phyloP scores from a whole-genome alignment of 1,140 invertebrate species.

The Ips typographus region DNA sequence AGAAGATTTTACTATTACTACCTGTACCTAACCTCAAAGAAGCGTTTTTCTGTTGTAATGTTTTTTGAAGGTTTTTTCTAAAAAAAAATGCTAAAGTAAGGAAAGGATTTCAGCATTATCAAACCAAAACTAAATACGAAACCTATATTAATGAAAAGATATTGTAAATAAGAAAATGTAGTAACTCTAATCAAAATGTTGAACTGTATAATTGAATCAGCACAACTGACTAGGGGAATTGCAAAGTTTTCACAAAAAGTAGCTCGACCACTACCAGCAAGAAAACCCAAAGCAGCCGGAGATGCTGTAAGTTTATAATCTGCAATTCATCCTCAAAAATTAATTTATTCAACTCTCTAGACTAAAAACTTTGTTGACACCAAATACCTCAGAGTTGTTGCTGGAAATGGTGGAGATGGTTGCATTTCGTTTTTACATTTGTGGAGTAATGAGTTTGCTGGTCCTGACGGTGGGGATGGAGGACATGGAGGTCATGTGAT shows the following conservation, averaged over 20 bases:
- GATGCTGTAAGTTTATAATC: slow-evolving; percentile 12
- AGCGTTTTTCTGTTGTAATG: too few relatives aligned
- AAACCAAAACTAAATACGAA: too few relatives aligned
- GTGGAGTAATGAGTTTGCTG: slow-evolving; percentile 81
- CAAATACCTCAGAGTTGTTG: slow-evolving; percentile 64
- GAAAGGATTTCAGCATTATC: too few relatives aligned
- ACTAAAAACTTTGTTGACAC: slow-evolving; percentile 69
- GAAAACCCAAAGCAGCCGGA: slow-evolving; percentile 54
- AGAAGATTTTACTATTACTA: too few relatives aligned
- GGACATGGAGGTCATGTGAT: slow-evolving; percentile 97
- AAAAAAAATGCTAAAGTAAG: too few relatives aligned
- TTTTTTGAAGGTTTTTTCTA: too few relatives aligned
- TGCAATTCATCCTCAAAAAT: not conserved
- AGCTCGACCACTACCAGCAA: slow-evolving; percentile 54
- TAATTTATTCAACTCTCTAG: slow-evolving; percentile 43
- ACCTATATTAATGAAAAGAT: too few relatives aligned
- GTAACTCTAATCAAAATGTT: too few relatives aligned
- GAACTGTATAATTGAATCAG: too few relatives aligned
- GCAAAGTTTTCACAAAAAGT: slow-evolving; percentile 37
- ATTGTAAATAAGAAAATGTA: too few relatives aligned
- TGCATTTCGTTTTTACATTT: slow-evolving; percentile 80
- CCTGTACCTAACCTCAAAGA: too few relatives aligned
- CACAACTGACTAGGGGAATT: not conserved
- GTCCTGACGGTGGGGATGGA: slow-evolving; percentile 96
- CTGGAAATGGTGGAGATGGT: slow-evolving; percentile 92